Conservation (phyloP, 2,888 invertebrate genomes). For the Junonia oenone region DNA sequence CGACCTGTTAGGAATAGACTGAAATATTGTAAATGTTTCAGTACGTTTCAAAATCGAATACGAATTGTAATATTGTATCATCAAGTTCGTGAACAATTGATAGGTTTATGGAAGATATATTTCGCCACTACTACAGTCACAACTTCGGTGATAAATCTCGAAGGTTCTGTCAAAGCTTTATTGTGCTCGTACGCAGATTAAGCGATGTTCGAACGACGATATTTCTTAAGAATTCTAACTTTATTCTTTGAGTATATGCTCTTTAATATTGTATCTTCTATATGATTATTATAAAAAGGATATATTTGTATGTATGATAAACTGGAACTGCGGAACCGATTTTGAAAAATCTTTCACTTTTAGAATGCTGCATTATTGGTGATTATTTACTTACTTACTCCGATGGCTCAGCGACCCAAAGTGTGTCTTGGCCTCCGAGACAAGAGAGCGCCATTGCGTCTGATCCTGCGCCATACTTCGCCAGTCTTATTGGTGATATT, state of each 20-base stretch:
- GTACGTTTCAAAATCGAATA: background rate
- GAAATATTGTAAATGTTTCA: background rate
- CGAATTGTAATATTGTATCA: constrained; percentile 1
- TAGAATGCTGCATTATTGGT: too few relatives aligned
- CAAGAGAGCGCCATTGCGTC: too few relatives aligned
- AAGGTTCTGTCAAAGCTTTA: background rate
- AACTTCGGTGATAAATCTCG: background rate
- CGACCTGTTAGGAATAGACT: too few relatives aligned
- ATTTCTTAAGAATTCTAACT: background rate
- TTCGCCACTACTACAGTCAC: background rate
- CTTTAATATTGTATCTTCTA: background rate
- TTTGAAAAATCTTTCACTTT: too few relatives aligned
- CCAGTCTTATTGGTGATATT: too few relatives aligned
- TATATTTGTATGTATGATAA: too few relatives aligned
- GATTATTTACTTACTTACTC: too few relatives aligned
- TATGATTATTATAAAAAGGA: too few relatives aligned
- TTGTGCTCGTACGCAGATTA: constrained; percentile 2
- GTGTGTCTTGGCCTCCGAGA: too few relatives aligned
- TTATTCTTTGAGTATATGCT: background rate
- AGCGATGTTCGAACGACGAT: background rate
- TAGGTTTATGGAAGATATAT: constrained; percentile 1
- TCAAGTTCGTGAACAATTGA: background rate
- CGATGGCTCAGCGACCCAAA: too few relatives aligned
- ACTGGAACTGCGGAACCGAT: too few relatives aligned
- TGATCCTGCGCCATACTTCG: too few relatives aligned